A percentile compares a stretch with the other conserved stretches of the same genome.
phyloP scores from a whole-genome alignment of 2,113 vertebrate species.

The Todiramphus chloris region DNA sequence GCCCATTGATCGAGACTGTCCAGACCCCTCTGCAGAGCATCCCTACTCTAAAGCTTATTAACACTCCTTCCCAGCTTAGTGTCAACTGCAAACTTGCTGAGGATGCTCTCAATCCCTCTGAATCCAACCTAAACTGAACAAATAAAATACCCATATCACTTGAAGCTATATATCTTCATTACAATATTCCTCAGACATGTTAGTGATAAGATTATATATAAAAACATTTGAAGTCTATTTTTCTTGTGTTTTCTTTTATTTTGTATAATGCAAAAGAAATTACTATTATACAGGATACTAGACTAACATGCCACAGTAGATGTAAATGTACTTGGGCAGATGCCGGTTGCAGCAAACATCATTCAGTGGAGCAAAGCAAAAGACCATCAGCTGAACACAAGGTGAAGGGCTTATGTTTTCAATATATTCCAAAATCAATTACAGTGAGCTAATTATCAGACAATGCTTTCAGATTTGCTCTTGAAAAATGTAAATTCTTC shows the following conservation, averaged over 20 bases:
- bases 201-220: neutral
- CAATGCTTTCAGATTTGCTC: neutral
- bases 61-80: neutral
- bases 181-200: neutral
- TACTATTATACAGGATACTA: neutral
- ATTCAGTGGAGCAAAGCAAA: neutral
- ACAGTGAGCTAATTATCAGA: conserved; percentile 34
- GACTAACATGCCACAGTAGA: neutral
- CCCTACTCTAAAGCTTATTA: neutral
- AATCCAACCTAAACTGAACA: neutral
- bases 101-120: accelerated
- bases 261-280: neutral
- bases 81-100: neutral
- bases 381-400: neutral
- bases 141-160: neutral
- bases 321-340: neutral
- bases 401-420: neutral
- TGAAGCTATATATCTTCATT: neutral
- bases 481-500: conserved; percentile 29
- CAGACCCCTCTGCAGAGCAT: neutral
- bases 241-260: neutral
- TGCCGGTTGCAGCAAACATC: neutral
- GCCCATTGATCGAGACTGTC: neutral
- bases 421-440: conserved; percentile 36
- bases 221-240: neutral